Base-by-base conservation (phyloP, 2,888 invertebrate species). In the Fragum sueziense region DNA sequence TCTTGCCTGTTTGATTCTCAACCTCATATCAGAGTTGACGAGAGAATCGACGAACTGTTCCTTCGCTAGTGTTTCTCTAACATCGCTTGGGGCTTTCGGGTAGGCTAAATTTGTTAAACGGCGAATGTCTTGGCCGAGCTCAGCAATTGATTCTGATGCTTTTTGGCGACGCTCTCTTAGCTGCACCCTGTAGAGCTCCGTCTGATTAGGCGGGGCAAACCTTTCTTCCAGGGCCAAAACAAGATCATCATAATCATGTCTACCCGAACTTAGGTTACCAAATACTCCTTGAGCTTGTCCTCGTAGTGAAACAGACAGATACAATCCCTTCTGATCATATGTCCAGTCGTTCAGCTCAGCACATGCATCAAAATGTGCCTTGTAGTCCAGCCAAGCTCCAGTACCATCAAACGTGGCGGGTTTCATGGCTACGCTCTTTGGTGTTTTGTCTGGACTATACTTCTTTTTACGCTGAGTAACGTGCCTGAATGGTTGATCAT, bases 231-330 rank as follows among this genome's bases (percentile, higher is more conserved):
- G 59, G n/a, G 70, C 37, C 7, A 2, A 27, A 3, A 54, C 34
- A 11, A 70, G 61, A 2, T 25, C 34, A 22, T 31, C 33, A 61
- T 61, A 33, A 7, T 61, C 61, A 17, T 33, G 31, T 11, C 33
- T 20, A 20, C 37, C 37, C 6, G 34, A 7, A 2, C 31, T 25
- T 3, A 59, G 34, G 33, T 70, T 70, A 9, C 70, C 70, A 31
- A 70, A 70, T 2, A 70, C 70, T 6, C 59, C 33, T 34, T 70
- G 70, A 34, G 70, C 70, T 37, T 70, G 70, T 14, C 70, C 70
- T 34, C 59, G 25, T 59, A 57, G 31, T 22, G 70, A 69, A 31
- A 51, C 69, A 69, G 69, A 51, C 17, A 71, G 41, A 37, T 59
- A 71, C 22, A 71, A 59, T 3, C 71, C 71, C 31, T 61, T 61